Evolutionary conservation across 2,888 invertebrate genomes (phyloP).

Genomic region (Ichneumoninae sp.): DNA sequence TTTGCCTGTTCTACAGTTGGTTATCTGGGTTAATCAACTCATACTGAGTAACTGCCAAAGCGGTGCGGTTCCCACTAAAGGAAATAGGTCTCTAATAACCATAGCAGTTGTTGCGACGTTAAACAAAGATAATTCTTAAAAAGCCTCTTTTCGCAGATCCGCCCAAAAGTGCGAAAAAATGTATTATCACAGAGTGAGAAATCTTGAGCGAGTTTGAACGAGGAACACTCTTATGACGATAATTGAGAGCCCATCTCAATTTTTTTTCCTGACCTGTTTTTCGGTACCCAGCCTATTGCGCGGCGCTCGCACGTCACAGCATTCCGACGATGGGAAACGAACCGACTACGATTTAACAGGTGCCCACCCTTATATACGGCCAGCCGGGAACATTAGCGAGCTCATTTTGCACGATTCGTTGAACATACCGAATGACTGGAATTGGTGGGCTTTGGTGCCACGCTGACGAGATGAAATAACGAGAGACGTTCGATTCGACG

Average conservation of each 20-base stretch:
- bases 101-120: too few species aligned
- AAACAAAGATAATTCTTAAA: too few species aligned
- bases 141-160: too few species aligned
- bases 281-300: neutral
- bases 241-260: neutral
- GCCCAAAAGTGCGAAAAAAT: neutral
- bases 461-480: constrained; percentile 34
- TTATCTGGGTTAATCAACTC: too few species aligned
- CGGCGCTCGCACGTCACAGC: neutral
- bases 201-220: too few species aligned
- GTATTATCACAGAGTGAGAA: too few species aligned
- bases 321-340: constrained; percentile 1
- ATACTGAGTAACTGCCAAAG: too few species aligned
- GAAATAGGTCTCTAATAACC: too few species aligned
- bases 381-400: constrained; percentile 14
- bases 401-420: constrained; percentile 32
- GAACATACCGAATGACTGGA: constrained; percentile 12
- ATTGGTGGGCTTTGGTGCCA: neutral
- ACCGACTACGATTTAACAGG: constrained; percentile 18
- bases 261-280: neutral
- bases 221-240: neutral
- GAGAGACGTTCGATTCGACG: constrained; percentile 34
- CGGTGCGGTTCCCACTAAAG: too few species aligned
- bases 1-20: too few species aligned
- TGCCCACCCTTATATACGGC: neutral